Evolutionary conservation across 92 coral and sea anemone genomes (phyloP), one percentile per base, ranked within the genome.

Genomic region (Bergia puertoricense): DNA sequence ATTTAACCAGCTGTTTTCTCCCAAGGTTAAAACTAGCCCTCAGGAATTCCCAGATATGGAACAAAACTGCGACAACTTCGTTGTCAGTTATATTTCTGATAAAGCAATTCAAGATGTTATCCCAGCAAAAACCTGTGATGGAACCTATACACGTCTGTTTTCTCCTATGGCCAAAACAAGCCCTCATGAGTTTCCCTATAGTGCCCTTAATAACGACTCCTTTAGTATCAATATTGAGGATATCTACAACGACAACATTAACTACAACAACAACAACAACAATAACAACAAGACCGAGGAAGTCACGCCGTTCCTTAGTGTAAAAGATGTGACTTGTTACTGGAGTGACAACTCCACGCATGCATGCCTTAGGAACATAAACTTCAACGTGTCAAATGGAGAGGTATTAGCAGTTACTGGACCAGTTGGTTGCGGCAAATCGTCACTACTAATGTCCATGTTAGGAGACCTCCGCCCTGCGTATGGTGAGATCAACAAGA

Each of bases 371-470:
- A 68, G 44, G 8, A 83, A 83, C 22, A 69, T 83, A 11, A 68
- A 68, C 9, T 83, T 83, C 51, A 69, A 36, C 38, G 65, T 83
- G 30, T 62, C 86, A 69, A 68, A 20, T 30, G 86, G 86, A 36
- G 86, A 83, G 13, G 23, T 83, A 42, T 16, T 83, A 14, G 86
- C 86, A 22, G 51, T 83, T 50, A 83, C 77, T 68, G 86, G 86
- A 6, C 86, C 86, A 6, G 78, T 83, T 20, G 86, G 86, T 23
- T 68, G 77, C n/a, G 86, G 86, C 2, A 83, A 83, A 83, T 67
- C 86, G 11, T 83, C 86, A 5, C 51, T 83, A 43, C 36, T 83
- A 15, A 83, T 67, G 77, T 83, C 86, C 51, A 83, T 83, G 22
- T 45, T 83, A 68, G 86, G 77, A 20, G 86, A 82, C 8, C 51